Conservation (phyloP, 1,140 invertebrate species). For the Patella vulgata region DNA sequence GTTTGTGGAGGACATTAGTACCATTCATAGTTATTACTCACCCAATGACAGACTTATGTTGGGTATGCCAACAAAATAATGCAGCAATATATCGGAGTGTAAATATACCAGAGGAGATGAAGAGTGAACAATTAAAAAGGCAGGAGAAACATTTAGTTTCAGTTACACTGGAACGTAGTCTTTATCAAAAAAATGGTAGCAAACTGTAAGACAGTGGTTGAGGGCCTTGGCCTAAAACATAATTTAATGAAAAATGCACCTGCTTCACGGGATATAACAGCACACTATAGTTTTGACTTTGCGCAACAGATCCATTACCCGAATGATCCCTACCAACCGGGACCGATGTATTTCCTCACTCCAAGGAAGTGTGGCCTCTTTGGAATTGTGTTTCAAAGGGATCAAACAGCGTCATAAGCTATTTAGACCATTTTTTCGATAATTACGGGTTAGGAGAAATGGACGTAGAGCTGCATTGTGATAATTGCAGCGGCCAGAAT, state of each 20-base stretch:
- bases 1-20: no score
- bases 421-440: constrained; percentile 32
- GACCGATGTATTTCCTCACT: constrained; percentile 41
- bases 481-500: no score
- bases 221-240: background rate
- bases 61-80: no score
- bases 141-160: no score
- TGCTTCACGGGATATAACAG: background rate
- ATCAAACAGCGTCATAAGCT: constrained; percentile 33
- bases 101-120: no score
- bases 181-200: background rate
- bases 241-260: background rate
- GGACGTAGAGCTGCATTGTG: constrained; percentile 24
- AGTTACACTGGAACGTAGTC: background rate
- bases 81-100: no score
- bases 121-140: no score
- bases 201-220: background rate
- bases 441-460: constrained; percentile 35
- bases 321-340: constrained; percentile 31
- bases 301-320: constrained; percentile 45
- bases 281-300: constrained; percentile 45
- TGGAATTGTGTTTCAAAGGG: constrained; percentile 43
- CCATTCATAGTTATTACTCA: constrained; percentile 1
- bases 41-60: no score
- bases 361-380: constrained; percentile 44